Evolutionary conservation across 2,888 invertebrate genomes (phyloP), one percentile per base, ranked within the genome.

Genomic region (Pyrgus malvae): DNA sequence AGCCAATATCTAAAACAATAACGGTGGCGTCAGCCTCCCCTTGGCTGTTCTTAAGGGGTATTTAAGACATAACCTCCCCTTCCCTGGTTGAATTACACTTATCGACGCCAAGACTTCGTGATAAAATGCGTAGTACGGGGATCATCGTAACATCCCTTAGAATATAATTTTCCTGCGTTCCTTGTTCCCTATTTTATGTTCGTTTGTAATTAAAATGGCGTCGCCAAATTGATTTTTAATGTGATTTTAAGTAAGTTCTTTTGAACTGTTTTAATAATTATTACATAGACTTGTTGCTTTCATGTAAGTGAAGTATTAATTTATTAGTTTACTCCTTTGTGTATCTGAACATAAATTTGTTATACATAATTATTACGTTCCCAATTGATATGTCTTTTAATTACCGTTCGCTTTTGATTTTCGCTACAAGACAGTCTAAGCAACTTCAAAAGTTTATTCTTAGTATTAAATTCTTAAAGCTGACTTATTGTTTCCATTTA

Each of bases 1-100:
- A 12, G 23, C 42, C 42, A 42, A 44, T 37, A 50, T 42, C 35
- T 44, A 44, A 44, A 51, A 51, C 51, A 51, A 51, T 50, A 42
- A 50, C 12, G 46, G 14, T 50, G 42, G 14, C 11, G 3, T 6
- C 27, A 44, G 41, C 9, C 19, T 16, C 25, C 42, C 42, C 51
- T 51, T 27, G 42, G 23, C 35, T 35, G 17, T 35, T 44, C 19
- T 38, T 53, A 53, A 45, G 37, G 45, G 53, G 45, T 45, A 45
- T 44, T 53, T 53, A 53, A 53, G 53, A 51, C 51, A 51, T 35
- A 44, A 38, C 53, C 53, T 45, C 45, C 48, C 38, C n/a, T n/a
- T 35, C 33, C n/a, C 23, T 29, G 44, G 53, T 53, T 45, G 27
- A 45, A 53, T 53, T 44, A 53, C 44, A 53, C 53, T 53, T 45